A percentile compares a stretch with the other conserved stretches of the same genome.
phyloP scores from a whole-genome alignment of 2,113 vertebrate species.

The Antennarius striatus region DNA sequence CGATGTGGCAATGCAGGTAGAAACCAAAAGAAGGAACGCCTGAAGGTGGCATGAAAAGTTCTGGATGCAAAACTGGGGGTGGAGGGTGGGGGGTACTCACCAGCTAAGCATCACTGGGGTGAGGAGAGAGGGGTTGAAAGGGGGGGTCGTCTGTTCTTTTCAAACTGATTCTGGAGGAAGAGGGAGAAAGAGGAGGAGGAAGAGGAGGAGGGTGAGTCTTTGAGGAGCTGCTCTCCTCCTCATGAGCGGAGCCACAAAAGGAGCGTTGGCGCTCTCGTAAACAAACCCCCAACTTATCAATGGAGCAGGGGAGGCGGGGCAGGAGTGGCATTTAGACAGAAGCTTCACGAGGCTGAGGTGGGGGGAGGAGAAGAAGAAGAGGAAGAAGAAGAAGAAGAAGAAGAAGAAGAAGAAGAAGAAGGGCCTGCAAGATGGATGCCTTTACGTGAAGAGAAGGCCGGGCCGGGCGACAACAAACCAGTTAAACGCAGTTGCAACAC shows the following conservation, averaged over 20 bases:
- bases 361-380: not conserved
- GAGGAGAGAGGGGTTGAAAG: constrained; percentile 40
- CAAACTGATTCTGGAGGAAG: constrained; percentile 56
- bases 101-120: constrained; percentile 77
- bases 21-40: not conserved
- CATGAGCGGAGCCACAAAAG: constrained; percentile 57
- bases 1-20: not conserved
- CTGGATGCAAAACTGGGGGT: not conserved
- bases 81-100: constrained; percentile 62
- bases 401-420: not conserved
- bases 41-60: constrained; percentile 5
- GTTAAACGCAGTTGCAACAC: constrained; percentile 32
- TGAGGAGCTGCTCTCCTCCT: constrained; percentile 37
- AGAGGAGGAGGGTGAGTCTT: constrained; percentile 60
- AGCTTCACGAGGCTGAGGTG: constrained; percentile 10
- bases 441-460: constrained; percentile 36
- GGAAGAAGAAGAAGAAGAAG: too few relatives aligned
- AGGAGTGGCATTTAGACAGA: constrained; percentile 54
- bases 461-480: constrained; percentile 28
- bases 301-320: constrained; percentile 52
- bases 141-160: constrained; percentile 67
- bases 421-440: constrained; percentile 16
- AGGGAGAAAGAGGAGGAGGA: constrained; percentile 39
- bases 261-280: constrained; percentile 68
- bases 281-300: constrained; percentile 75